These are phyloP conservation scores for Aporophyla nigra DNA, from an alignment of 2,888 invertebrate species.

Conservation along the genomic window DNA sequence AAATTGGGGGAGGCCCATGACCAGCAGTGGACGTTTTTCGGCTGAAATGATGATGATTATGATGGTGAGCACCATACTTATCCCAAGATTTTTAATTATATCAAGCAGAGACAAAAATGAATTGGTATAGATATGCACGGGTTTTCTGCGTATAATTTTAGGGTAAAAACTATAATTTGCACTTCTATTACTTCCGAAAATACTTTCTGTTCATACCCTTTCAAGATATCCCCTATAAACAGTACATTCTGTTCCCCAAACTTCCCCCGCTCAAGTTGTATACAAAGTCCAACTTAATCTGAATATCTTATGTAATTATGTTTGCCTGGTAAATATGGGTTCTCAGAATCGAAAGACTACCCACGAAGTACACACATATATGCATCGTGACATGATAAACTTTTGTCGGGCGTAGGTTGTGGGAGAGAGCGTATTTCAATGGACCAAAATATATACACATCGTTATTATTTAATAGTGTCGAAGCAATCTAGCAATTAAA, in stretches of 20 bases:
- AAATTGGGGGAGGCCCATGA: too few relatives aligned
- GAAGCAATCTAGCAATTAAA: neutral
- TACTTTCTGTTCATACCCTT: slow-evolving; percentile 1
- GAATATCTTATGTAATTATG: slow-evolving; percentile 61
- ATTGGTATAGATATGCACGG: too few relatives aligned
- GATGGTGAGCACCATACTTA: neutral
- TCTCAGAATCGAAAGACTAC: slow-evolving; percentile 48
- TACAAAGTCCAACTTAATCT: slow-evolving; percentile 40
- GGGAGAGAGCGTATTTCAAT: neutral
- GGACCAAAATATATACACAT: neutral
- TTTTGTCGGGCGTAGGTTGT: slow-evolving; percentile 10
- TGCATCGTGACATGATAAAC: slow-evolving; percentile 21
- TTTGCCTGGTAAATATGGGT: slow-evolving; percentile 57
- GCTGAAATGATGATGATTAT: too few relatives aligned
- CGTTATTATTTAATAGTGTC: neutral
- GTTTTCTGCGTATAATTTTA: neutral
- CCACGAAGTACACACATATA: slow-evolving; percentile 24
- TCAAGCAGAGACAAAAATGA: neutral
- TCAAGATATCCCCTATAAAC: slow-evolving; percentile 17
- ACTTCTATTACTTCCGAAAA: neutral
- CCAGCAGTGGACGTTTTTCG: too few relatives aligned
- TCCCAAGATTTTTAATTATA: neutral
- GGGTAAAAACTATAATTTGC: neutral
- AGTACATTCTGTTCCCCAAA: slow-evolving; percentile 26
- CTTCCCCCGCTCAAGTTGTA: slow-evolving; percentile 14